Conservation (phyloP, 2,113 vertebrate species). For the Dolichallabes microphthalmus region DNA sequence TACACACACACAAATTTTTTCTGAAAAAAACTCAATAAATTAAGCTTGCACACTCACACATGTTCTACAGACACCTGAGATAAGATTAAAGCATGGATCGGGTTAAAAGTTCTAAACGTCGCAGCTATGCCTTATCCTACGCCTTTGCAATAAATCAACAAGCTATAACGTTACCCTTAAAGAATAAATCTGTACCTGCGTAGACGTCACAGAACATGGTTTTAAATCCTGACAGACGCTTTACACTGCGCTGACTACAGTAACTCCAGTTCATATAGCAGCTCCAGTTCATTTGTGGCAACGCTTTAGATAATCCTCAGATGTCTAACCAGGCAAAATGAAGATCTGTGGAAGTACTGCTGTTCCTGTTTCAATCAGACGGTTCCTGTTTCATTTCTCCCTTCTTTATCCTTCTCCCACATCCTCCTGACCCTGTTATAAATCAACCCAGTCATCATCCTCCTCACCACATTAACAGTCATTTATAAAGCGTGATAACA, state of each 20-base stretch:
- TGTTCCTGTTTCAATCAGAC: conserved; percentile 30
- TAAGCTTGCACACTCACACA: background rate
- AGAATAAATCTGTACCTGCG: conserved; percentile 62
- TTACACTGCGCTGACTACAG: background rate
- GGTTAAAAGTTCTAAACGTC: background rate
- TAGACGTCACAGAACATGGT: conserved; percentile 68
- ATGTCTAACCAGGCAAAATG: conserved; percentile 1
- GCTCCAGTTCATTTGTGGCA: background rate
- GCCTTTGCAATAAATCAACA: background rate
- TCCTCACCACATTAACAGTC: background rate
- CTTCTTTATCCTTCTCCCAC: conserved; percentile 7
- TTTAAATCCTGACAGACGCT: background rate
- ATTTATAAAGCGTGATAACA: background rate
- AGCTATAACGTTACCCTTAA: background rate
- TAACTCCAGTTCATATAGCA: conserved; percentile 8
- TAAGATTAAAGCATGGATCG: background rate
- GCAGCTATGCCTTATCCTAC: background rate
- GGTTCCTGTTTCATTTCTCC: conserved; percentile 36
- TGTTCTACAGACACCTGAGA: background rate
- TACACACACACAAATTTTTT: background rate
- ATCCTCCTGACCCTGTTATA: background rate
- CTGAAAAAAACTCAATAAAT: no score
- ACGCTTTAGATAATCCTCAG: background rate
- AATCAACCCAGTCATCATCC: no score
- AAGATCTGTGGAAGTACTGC: conserved; percentile 6